Evolutionary conservation across 2,888 invertebrate genomes (phyloP).

Genomic region (Drosophila imparisetae): DNA sequence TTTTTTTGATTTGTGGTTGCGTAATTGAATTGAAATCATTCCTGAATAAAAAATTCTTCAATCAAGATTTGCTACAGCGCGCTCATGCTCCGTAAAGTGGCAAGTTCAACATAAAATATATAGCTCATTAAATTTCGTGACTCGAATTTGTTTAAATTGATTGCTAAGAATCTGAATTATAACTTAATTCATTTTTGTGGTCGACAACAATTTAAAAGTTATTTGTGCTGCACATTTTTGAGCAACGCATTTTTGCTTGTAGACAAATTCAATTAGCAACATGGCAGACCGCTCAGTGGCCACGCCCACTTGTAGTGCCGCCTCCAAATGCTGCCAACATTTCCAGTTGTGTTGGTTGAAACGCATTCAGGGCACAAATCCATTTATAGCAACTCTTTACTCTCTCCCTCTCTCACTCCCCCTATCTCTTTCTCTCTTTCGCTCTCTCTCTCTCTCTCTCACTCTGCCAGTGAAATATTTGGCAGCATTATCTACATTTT

Average conservation of each 20-base stretch:
- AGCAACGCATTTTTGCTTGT: slow-evolving; percentile 24
- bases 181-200: slow-evolving; percentile 19
- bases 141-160: not conserved
- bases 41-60: not conserved
- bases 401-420: not conserved
- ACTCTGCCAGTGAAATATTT: not conserved
- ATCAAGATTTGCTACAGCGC: not conserved
- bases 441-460: not conserved
- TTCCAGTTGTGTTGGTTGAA: slow-evolving; percentile 29
- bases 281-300: slow-evolving; percentile 36
- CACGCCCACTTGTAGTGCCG: slow-evolving; percentile 56
- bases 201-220: slow-evolving; percentile 20
- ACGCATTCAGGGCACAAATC: slow-evolving; percentile 39
- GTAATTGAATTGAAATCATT: not conserved
- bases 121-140: not conserved
- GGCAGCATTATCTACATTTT: slow-evolving; percentile 72
- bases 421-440: not conserved
- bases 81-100: not conserved
- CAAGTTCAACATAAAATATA: not conserved
- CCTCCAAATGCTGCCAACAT: slow-evolving; percentile 7
- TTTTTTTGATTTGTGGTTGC: not conserved
- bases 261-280: slow-evolving; percentile 37
- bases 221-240: slow-evolving; percentile 17
- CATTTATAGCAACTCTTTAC: slow-evolving; percentile 25
- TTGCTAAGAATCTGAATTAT: slow-evolving; percentile 16